Evolutionary conservation across 2,797 vertebrate genomes (phyloP).

Genomic region (Ptychobarbus kaznakovi): DNA sequence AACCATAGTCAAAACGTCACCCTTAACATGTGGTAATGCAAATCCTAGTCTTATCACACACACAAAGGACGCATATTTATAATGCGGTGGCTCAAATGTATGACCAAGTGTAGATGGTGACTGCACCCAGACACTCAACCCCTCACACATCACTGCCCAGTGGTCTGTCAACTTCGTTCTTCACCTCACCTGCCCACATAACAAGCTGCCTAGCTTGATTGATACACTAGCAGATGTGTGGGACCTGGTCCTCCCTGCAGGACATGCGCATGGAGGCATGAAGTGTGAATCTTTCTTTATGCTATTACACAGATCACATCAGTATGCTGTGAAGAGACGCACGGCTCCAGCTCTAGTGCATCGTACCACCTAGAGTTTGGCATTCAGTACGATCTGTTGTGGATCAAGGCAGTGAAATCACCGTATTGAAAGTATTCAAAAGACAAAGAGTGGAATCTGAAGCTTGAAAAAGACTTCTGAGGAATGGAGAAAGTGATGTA

Average conservation of each 20-base stretch:
- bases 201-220: conserved; percentile 66
- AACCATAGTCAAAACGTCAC: not conserved
- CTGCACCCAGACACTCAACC: conserved; percentile 12
- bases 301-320: conserved; percentile 45
- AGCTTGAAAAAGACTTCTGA: conserved; percentile 24
- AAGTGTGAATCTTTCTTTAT: conserved; percentile 63
- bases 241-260: conserved; percentile 47
- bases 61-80: not conserved
- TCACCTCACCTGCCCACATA: conserved; percentile 60
- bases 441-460: conserved; percentile 5
- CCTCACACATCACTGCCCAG: conserved; percentile 57
- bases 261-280: conserved; percentile 62
- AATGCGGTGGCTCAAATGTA: not conserved
- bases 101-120: not conserved
- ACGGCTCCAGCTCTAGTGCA: not conserved
- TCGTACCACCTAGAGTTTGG: conserved; percentile 20
- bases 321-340: conserved; percentile 17
- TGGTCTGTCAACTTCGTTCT: conserved; percentile 69
- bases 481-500: not conserved
- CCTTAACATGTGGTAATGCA: not conserved
- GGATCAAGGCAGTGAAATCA: conserved; percentile 18
- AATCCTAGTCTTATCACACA: not conserved
- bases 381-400: conserved; percentile 16
- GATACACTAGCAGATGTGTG: conserved; percentile 65
- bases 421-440: not conserved